These are phyloP conservation scores for Tragulus kanchil DNA, from an alignment of 2,113 vertebrate species.

Conservation along the genomic window DNA sequence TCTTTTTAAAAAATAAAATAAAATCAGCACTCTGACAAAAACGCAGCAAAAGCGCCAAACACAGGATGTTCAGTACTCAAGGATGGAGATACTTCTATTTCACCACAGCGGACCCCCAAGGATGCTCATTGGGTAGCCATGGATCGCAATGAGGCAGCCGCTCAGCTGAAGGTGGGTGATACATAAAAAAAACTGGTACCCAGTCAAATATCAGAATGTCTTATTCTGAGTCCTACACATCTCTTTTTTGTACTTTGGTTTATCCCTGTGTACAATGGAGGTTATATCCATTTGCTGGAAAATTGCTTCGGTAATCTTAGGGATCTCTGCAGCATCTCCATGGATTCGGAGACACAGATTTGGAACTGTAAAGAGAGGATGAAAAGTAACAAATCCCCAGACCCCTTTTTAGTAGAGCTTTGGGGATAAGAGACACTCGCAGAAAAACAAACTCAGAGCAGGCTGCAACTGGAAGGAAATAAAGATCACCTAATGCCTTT, in stretches of 20 bases:
- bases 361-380: constrained; percentile 19
- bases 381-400: not conserved
- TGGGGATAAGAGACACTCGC: not conserved
- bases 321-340: not conserved
- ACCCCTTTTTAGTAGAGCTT: constrained; percentile 1
- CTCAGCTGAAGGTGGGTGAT: not conserved
- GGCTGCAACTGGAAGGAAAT: not conserved
- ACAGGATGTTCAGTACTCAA: not conserved
- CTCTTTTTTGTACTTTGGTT: not conserved
- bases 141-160: not conserved
- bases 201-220: not conserved
- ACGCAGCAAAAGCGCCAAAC: not conserved
- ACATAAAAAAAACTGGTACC: not conserved
- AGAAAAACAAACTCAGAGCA: constrained; percentile 36
- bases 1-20: not conserved
- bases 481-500: not conserved
- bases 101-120: not conserved
- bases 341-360: not conserved
- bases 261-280: not conserved
- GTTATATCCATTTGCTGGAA: not conserved
- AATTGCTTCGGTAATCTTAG: not conserved
- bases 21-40: not conserved
- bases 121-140: not conserved
- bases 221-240: not conserved
- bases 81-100: not conserved